Conservation (phyloP, 2,113 vertebrate species). For the Hippocampus barbouri region DNA sequence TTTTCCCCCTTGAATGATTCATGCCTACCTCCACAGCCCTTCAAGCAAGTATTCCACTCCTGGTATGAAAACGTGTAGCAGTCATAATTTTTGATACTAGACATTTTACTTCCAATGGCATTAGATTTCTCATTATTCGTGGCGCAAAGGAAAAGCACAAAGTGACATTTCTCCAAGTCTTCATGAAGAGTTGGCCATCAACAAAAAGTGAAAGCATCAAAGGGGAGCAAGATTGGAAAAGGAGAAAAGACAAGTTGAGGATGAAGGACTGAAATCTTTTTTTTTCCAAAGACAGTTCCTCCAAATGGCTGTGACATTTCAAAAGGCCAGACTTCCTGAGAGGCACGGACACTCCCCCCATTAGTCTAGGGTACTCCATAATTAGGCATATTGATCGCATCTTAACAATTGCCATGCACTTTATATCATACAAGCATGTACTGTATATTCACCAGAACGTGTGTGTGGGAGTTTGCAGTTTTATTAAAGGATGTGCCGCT, state of each 20-base stretch:
- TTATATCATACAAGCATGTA: constrained; percentile 28
- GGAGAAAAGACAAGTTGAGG: constrained; percentile 42
- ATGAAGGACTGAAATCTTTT: constrained; percentile 44
- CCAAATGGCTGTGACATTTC: constrained; percentile 65
- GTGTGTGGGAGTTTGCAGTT: constrained; percentile 4
- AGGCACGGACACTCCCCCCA: constrained; percentile 58
- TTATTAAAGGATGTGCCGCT: constrained; percentile 30
- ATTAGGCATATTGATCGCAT: constrained; percentile 64
- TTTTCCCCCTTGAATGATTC: not conserved
- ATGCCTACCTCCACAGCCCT: not conserved
- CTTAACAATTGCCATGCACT: constrained; percentile 34
- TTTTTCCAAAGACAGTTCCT: constrained; percentile 50
- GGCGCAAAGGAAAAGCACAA: constrained; percentile 36
- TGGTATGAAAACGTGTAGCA: not conserved
- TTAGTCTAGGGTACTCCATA: constrained; percentile 48
- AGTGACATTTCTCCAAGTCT: constrained; percentile 34
- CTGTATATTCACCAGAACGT: not conserved
- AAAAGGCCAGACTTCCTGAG: constrained; percentile 69
- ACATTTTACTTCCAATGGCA: constrained; percentile 19
- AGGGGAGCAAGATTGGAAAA: constrained; percentile 27
- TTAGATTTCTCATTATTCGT: constrained; percentile 18
- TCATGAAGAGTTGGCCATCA: constrained; percentile 33
- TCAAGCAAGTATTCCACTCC: not conserved
- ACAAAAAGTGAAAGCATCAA: constrained; percentile 21
- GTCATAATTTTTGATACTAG: constrained; percentile 7